Conservation (phyloP, 2,797 vertebrate species). For the Pangasius sanitwongsei region DNA sequence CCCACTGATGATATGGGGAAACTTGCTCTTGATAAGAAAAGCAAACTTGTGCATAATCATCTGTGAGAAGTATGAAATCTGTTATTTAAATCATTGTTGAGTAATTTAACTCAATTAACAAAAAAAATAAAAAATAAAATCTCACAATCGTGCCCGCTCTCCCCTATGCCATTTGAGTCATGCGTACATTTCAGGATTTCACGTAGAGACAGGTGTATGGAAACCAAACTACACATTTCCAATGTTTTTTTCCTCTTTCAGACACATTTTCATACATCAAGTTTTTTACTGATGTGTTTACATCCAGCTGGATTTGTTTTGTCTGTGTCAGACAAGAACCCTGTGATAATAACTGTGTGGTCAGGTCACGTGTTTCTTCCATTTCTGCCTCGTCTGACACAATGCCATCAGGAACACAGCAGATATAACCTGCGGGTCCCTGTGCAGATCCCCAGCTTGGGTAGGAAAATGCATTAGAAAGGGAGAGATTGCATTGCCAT, state of each 20-base stretch:
- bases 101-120: too few relatives aligned
- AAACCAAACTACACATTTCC: background rate
- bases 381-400: slow-evolving; percentile 32
- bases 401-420: slow-evolving; percentile 45
- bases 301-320: slow-evolving; percentile 46
- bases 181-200: background rate
- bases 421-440: slow-evolving; percentile 41
- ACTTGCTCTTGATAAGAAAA: background rate
- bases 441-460: background rate
- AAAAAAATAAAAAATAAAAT: too few relatives aligned
- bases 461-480: slow-evolving; percentile 53
- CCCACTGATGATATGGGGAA: background rate
- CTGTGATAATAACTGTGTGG: slow-evolving; percentile 48
- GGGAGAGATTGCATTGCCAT: slow-evolving; percentile 8
- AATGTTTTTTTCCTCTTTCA: background rate
- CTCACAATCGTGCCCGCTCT: background rate
- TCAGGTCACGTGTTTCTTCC: slow-evolving; percentile 32
- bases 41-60: background rate
- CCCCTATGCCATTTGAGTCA: background rate
- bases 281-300: slow-evolving; percentile 21
- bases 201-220: background rate
- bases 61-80: background rate
- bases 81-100: too few relatives aligned
- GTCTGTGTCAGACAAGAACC: slow-evolving; percentile 37
- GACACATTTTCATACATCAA: background rate